These are phyloP conservation scores for Calosoma granatense DNA, from an alignment of 1,140 invertebrate species.

Conservation along the genomic window DNA sequence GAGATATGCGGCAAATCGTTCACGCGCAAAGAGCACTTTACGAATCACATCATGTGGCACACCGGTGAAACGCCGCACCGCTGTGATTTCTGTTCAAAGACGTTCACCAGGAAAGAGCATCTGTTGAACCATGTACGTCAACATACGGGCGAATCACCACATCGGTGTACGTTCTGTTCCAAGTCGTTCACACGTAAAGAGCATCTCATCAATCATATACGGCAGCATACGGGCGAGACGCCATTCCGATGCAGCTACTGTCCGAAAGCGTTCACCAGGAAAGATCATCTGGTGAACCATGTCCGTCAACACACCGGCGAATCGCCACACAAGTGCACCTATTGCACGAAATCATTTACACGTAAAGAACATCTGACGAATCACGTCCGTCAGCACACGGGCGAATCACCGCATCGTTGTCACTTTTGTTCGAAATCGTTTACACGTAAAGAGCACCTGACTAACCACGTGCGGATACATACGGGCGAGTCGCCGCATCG, in stretches of 20 bases:
- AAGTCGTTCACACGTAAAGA: slow-evolving; percentile 77
- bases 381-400: slow-evolving; percentile 66
- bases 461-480: slow-evolving; percentile 60
- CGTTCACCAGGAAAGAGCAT: slow-evolving; percentile 74
- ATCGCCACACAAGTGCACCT: slow-evolving; percentile 59
- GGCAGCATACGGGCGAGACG: slow-evolving; percentile 85
- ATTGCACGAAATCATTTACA: slow-evolving; percentile 74
- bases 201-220: slow-evolving; percentile 69
- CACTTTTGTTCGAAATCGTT: slow-evolving; percentile 76
- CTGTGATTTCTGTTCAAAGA: slow-evolving; percentile 74
- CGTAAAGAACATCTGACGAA: slow-evolving; percentile 85
- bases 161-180: slow-evolving; percentile 68
- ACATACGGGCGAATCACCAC: slow-evolving; percentile 73
- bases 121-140: slow-evolving; percentile 72
- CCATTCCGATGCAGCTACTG: slow-evolving; percentile 79
- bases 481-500: slow-evolving; percentile 67
- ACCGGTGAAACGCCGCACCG: slow-evolving; percentile 80
- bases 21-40: slow-evolving; percentile 75
- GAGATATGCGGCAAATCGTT: slow-evolving; percentile 81
- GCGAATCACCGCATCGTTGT: slow-evolving; percentile 73
- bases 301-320: slow-evolving; percentile 70
- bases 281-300: slow-evolving; percentile 63
- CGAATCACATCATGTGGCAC: slow-evolving; percentile 78
- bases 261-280: slow-evolving; percentile 76
- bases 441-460: slow-evolving; percentile 71